Percentiles rank a stretch among this genome's conserved stretches.
Conservation (phyloP, 2,113 vertebrate genomes). For the Morone saxatilis region DNA sequence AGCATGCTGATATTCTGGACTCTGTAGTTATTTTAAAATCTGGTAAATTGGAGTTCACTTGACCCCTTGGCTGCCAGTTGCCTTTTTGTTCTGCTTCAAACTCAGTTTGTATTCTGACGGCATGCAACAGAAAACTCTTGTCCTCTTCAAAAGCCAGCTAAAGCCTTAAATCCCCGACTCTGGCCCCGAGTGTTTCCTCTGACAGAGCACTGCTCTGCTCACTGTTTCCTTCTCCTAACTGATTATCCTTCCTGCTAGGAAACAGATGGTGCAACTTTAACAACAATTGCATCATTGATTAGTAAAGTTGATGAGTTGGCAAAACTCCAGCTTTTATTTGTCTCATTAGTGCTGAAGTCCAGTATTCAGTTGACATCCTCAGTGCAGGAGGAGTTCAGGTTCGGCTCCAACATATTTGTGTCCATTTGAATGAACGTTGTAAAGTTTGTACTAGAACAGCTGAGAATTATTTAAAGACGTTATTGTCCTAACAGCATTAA, state of each 20-base stretch:
- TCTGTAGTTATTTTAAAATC: background rate
- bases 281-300: slow-evolving; percentile 21
- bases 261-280: slow-evolving; percentile 3
- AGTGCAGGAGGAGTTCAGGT: background rate
- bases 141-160: slow-evolving; percentile 4
- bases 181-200: background rate
- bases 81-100: background rate
- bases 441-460: no score
- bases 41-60: background rate
- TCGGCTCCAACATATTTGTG: background rate
- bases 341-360: background rate
- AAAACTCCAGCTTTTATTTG: slow-evolving; percentile 15
- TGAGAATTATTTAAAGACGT: no score
- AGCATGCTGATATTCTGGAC: background rate
- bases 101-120: slow-evolving; percentile 20
- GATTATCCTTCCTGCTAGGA: slow-evolving; percentile 11
- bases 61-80: slow-evolving; percentile 4
- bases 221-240: background rate
- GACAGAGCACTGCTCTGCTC: slow-evolving; percentile 1
- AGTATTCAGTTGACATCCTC: background rate
- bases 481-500: no score
- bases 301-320: slow-evolving; percentile 25
- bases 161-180: slow-evolving; percentile 11
- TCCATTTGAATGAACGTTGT: no score
- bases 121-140: background rate